phyloP scores from a whole-genome alignment of 2,797 vertebrate genomes.

The Argyrosomus regius region DNA sequence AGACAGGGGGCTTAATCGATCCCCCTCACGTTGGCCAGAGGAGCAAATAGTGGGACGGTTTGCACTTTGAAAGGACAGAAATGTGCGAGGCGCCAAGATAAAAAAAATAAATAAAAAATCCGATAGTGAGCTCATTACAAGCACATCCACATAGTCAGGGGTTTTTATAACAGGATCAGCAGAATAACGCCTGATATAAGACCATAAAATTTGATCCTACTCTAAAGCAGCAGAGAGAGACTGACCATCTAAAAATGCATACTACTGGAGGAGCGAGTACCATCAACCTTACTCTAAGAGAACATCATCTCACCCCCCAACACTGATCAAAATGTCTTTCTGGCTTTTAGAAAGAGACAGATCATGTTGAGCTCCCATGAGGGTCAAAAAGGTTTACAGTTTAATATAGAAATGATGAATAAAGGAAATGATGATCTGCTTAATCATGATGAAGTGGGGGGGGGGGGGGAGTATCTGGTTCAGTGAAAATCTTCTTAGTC shows the following conservation, averaged over 20 bases:
- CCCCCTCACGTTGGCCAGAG: conserved; percentile 26
- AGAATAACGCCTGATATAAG: conserved; percentile 67
- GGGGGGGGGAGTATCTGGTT: conserved; percentile 3
- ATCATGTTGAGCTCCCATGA: conserved; percentile 26
- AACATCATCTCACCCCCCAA: conserved; percentile 21
- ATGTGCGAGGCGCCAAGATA: conserved; percentile 72
- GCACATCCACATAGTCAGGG: conserved; percentile 67
- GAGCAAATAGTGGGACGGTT: conserved; percentile 57
- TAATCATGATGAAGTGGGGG: neutral
- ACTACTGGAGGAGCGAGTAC: conserved; percentile 11
- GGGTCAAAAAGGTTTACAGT: conserved; percentile 5
- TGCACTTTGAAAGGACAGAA: conserved; percentile 80
- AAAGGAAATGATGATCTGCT: conserved; percentile 15
- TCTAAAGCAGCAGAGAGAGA: conserved; percentile 51
- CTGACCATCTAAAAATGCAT: conserved; percentile 39
- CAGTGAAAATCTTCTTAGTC: conserved; percentile 15
- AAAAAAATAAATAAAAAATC: conserved; percentile 58
- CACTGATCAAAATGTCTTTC: conserved; percentile 6
- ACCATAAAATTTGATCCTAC: conserved; percentile 73
- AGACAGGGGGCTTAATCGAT: conserved; percentile 64
- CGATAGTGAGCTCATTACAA: conserved; percentile 74
- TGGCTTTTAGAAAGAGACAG: conserved; percentile 2
- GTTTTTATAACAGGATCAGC: conserved; percentile 75
- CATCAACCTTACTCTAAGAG: neutral
- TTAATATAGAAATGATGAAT: conserved; percentile 31